These are phyloP conservation scores for Thera britannica DNA, from an alignment of 2,888 invertebrate species.

Conservation along the genomic window DNA sequence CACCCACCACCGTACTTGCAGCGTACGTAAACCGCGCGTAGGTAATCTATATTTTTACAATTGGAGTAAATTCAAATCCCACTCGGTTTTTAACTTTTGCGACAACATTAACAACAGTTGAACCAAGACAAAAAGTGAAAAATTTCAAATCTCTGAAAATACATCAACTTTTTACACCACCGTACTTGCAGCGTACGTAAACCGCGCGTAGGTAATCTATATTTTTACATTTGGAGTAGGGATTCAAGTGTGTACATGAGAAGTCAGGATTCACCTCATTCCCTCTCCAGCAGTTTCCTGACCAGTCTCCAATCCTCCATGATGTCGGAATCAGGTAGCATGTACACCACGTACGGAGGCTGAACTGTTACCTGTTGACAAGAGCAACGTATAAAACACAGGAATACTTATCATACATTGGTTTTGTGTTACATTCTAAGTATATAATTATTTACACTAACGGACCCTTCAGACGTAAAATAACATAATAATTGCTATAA, in stretches of 20 bases:
- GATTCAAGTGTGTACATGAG: background rate
- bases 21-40: background rate
- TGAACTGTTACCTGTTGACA: slow-evolving; percentile 87
- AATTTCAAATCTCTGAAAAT: too few species aligned
- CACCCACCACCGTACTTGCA: too few species aligned
- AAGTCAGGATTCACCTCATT: slow-evolving; percentile 36
- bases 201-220: background rate
- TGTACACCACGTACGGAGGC: slow-evolving; percentile 97
- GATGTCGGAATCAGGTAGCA: slow-evolving; percentile 96
- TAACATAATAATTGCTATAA: too few species aligned
- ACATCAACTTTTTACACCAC: too few species aligned
- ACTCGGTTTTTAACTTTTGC: too few species aligned
- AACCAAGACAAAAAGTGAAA: too few species aligned
- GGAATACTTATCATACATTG: too few species aligned
- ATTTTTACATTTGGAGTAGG: background rate
- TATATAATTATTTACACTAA: too few species aligned
- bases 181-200: background rate
- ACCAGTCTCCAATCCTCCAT: slow-evolving; percentile 98
- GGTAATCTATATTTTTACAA: background rate
- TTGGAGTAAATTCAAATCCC: background rate
- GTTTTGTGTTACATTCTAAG: too few species aligned
- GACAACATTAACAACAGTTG: too few species aligned
- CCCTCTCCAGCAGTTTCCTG: slow-evolving; percentile 89
- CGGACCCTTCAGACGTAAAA: too few species aligned
- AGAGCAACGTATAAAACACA: background rate